A percentile compares a stretch with the other conserved stretches of the same genome.
These are phyloP conservation scores for Cranoglanis bouderius DNA, from an alignment of 2,113 vertebrate genomes.

Conservation along the genomic window DNA sequence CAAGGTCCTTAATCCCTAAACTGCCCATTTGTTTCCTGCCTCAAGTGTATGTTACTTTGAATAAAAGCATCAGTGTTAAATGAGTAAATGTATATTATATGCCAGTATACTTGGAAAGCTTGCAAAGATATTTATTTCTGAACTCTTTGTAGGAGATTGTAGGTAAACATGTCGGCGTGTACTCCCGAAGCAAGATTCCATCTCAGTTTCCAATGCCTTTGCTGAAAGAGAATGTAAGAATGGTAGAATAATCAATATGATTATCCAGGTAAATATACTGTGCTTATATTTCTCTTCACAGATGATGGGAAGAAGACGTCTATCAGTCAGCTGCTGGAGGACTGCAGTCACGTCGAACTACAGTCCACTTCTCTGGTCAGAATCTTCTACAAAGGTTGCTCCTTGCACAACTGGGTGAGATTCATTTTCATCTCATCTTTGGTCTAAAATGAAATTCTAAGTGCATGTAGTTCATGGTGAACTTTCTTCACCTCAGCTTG, in stretches of 20 bases:
- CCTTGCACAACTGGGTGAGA: conserved; percentile 15
- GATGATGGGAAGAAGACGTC: background rate
- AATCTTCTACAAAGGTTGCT: conserved; percentile 13
- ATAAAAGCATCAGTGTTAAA: background rate
- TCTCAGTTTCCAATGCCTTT: background rate
- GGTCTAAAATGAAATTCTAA: background rate
- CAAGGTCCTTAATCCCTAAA: background rate
- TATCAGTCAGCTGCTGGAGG: background rate
- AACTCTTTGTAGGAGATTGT: background rate
- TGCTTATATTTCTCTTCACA: background rate
- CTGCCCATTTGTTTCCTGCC: background rate
- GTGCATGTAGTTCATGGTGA: background rate
- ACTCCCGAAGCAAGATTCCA: background rate
- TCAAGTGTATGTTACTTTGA: background rate
- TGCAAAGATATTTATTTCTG: background rate
- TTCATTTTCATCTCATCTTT: background rate
- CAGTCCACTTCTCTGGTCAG: background rate
- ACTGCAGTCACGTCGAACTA: conserved; percentile 21
- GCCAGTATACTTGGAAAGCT: background rate
- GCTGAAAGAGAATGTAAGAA: background rate
- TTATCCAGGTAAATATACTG: background rate
- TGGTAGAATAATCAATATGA: background rate
- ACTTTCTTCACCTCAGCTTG: background rate
- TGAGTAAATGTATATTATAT: background rate
- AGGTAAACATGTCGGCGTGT: background rate